phyloP scores from a whole-genome alignment of 1,140 invertebrate genomes.

The Zaprionus africanus region DNA sequence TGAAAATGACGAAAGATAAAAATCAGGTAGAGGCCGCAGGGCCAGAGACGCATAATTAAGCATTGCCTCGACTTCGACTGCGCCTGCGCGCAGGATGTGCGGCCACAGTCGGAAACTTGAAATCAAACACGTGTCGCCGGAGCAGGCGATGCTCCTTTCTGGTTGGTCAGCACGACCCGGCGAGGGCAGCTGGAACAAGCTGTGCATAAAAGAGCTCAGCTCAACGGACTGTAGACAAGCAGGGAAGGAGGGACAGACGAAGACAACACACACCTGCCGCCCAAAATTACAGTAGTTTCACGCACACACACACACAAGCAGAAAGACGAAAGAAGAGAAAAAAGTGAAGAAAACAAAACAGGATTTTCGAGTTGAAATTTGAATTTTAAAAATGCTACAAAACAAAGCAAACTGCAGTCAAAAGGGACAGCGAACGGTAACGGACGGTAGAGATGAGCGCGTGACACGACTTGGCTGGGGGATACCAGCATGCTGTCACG shows the following conservation, averaged over 20 bases:
- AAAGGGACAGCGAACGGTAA: conserved; percentile 13
- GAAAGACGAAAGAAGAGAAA: background rate
- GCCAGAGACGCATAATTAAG: conserved; percentile 66
- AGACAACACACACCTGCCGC: conserved; percentile 66
- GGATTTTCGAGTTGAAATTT: conserved; percentile 72
- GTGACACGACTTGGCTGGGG: conserved; percentile 9
- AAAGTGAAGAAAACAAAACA: conserved; percentile 52
- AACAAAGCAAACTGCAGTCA: conserved; percentile 6
- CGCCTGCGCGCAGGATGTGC: conserved; percentile 68
- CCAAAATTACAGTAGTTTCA: conserved; percentile 72
- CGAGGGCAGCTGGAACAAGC: conserved; percentile 60
- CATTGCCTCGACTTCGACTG: conserved; percentile 56
- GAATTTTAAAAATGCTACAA: conserved; percentile 60
- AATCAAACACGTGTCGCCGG: conserved; percentile 77
- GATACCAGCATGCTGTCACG: background rate
- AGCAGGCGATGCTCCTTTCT: conserved; percentile 54
- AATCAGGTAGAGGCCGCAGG: conserved; percentile 72
- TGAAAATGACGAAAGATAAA: conserved; percentile 70
- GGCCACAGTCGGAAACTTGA: conserved; percentile 65
- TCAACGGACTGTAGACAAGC: background rate
- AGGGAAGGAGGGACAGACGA: conserved; percentile 14
- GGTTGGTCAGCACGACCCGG: conserved; percentile 59
- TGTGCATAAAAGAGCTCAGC: conserved; percentile 15
- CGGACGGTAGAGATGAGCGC: conserved; percentile 1
- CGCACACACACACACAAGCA: conserved; percentile 13